Evolutionary conservation across 2,113 vertebrate species (phyloP).

Genomic region (Xenus cinereus): DNA sequence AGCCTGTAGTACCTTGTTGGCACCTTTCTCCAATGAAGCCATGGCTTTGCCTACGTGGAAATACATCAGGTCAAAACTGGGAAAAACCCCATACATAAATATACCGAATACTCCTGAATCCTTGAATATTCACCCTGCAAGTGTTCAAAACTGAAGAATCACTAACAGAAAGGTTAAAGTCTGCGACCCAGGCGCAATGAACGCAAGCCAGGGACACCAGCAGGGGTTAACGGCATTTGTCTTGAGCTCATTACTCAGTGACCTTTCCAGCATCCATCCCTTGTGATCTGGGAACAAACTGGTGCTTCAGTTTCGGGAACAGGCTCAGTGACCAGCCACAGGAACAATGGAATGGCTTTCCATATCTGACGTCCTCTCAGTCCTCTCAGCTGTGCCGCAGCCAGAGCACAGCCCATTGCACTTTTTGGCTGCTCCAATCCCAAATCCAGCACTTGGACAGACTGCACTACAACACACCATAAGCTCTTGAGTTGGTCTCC

Average conservation of each 20-base stretch:
- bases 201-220: neutral
- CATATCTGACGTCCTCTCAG: accelerated
- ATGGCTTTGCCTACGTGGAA: neutral
- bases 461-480: neutral
- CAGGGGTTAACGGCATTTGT: neutral
- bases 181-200: accelerated
- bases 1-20: neutral
- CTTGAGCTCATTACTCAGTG: neutral
- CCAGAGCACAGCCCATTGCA: neutral
- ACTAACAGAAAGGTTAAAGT: neutral
- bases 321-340: neutral
- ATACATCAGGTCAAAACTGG: neutral
- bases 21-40: neutral
- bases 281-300: neutral
- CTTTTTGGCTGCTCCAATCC: neutral
- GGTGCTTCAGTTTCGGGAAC: neutral
- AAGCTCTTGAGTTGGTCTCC: neutral
- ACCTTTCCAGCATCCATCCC: neutral
- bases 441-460: accelerated
- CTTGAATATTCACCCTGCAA: neutral
- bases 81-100: accelerated
- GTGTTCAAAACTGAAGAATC: neutral
- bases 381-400: neutral
- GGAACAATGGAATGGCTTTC: neutral
- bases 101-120: neutral